Evolutionary conservation across 2,113 vertebrate genomes (phyloP), one percentile per base, ranked within the genome.

Genomic region (Chloroceryle aenea): DNA sequence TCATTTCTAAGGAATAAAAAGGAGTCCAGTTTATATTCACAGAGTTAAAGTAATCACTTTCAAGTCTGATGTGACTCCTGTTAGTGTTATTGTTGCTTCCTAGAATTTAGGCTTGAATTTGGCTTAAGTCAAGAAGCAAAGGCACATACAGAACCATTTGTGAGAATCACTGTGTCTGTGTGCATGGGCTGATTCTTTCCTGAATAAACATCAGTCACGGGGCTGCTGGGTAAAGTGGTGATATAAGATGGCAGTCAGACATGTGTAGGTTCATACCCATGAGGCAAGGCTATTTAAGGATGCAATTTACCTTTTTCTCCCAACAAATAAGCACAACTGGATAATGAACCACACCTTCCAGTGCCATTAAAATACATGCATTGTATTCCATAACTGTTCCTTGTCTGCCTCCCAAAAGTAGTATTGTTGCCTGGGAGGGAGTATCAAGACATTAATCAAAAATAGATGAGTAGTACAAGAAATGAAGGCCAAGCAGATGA

Each of bases 21-120:
- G 23, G 76, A 84, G 61, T 45, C 61, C 11, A 0, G 73, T 82
- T 77, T 86, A 30, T 87, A 72, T 88, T 92, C 43, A 11, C 55
- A 90, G 76, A 90, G 36, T 61, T 87, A 89, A 85, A 71, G 80
- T 64, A 78, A 75, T 75, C 12, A 2, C 56, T 86, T 94, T 89
- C 77, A 82, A 76, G 77, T 72, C 73, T 94, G 87, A 85, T 4
- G 7, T 79, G 77, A 84, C 80, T 94, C 76, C 88, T 68, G 69
- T 90, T 82, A 72, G 61, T 94, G 80, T 91, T 93, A 83, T 79
- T 89, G 93, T 92, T 94, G 52, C 66, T 96, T 96, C 90, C 83
- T 86, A 95, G 96, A 94, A 93, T 89, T 93, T 90, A 79, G 76
- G 69, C 90, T 96, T 84, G 86, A 81, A 69, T 87, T 93, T 90